These are phyloP conservation scores for Poeciliopsis gracilis DNA, from an alignment of 2,797 vertebrate species.

Conservation along the genomic window DNA sequence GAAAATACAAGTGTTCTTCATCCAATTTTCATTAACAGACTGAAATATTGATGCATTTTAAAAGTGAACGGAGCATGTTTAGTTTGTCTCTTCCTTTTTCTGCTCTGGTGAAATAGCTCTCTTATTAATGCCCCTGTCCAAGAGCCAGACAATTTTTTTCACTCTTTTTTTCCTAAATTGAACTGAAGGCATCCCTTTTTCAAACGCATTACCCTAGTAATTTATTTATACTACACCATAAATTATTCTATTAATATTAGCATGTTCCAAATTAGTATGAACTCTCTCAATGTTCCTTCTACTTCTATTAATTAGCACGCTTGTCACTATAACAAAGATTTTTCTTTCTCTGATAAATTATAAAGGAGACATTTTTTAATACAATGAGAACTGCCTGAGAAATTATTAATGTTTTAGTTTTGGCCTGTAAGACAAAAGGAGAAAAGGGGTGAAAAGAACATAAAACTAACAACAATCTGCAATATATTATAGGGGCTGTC, in stretches of 20 bases:
- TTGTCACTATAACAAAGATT: conserved; percentile 87
- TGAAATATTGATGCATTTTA: conserved; percentile 80
- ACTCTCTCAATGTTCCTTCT: conserved; percentile 78
- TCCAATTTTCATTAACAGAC: conserved; percentile 72
- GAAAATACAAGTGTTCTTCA: conserved; percentile 74
- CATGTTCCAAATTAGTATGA: conserved; percentile 83
- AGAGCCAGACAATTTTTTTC: conserved; percentile 59
- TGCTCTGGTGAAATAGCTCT: conserved; percentile 66
- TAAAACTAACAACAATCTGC: conserved; percentile 74
- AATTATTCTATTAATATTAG: conserved; percentile 90
- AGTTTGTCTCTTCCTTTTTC: conserved; percentile 65
- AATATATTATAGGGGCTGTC: conserved; percentile 62
- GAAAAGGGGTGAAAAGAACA: conserved; percentile 60
- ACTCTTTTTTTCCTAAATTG: conserved; percentile 70
- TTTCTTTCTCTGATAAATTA: conserved; percentile 86
- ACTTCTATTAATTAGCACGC: conserved; percentile 84
- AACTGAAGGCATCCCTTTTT: conserved; percentile 82
- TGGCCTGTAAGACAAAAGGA: conserved; percentile 74
- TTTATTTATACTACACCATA: conserved; percentile 86
- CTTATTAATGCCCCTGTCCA: conserved; percentile 80
- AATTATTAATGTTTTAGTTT: conserved; percentile 82
- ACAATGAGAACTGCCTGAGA: conserved; percentile 79
- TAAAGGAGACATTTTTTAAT: conserved; percentile 86
- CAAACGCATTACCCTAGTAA: conserved; percentile 84
- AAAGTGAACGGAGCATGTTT: conserved; percentile 75